These are phyloP conservation scores for Argyresthia albistria DNA, from an alignment of 2,888 invertebrate species.

Conservation along the genomic window DNA sequence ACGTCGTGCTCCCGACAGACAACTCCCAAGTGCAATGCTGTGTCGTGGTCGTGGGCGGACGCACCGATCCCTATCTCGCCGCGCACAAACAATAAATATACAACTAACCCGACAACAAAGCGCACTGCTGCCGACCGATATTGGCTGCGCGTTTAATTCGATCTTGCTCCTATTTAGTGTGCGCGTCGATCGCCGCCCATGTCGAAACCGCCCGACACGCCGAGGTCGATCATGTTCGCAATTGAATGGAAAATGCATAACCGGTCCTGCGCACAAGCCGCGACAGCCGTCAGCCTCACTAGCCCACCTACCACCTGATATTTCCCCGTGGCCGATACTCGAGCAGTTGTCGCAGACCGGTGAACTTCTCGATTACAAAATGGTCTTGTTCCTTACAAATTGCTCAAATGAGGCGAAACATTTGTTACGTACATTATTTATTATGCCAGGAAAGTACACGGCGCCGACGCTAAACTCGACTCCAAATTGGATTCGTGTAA, in stretches of 20 bases:
- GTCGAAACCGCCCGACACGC: conserved; percentile 10
- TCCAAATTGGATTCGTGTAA: conserved; percentile 14
- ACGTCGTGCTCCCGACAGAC: neutral
- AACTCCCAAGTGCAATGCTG: conserved; percentile 11
- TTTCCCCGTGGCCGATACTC: conserved; percentile 5
- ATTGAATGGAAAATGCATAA: conserved; percentile 12
- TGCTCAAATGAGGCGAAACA: conserved; percentile 19
- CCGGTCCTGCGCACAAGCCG: conserved; percentile 11
- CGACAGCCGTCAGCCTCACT: neutral
- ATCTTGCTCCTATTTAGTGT: conserved; percentile 8
- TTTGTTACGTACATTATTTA: conserved; percentile 12
- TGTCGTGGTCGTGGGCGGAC: conserved; percentile 8
- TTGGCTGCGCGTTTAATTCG: neutral
- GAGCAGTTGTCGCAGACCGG: conserved; percentile 8
- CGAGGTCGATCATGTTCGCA: conserved; percentile 11
- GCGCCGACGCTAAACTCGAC: conserved; percentile 6
- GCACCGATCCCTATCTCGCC: conserved; percentile 1
- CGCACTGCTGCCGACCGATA: neutral
- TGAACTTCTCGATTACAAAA: conserved; percentile 13
- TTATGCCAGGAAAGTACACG: conserved; percentile 16
- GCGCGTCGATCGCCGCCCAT: conserved; percentile 5
- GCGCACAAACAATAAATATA: conserved; percentile 8
- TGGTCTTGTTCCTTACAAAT: conserved; percentile 14
- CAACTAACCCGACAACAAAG: conserved; percentile 4
- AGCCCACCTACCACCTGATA: conserved; percentile 6